Evolutionary conservation across 2,797 vertebrate species (phyloP).

Genomic region (Sebastes trivittatus): DNA sequence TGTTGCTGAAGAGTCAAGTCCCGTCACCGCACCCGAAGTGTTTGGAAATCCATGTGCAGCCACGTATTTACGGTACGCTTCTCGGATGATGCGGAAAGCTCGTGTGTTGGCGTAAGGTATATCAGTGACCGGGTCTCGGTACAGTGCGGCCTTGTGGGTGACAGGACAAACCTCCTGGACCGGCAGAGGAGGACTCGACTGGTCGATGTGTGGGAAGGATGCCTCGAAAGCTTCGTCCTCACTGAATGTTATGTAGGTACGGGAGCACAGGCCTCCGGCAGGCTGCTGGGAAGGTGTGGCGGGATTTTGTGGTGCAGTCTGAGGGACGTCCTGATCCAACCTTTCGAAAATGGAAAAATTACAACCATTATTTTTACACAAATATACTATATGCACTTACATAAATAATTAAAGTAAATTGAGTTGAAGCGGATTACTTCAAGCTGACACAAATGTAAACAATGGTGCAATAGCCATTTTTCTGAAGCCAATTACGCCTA

Average conservation of each 20-base stretch:
- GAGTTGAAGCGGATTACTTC: not conserved
- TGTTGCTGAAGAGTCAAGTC: constrained; percentile 68
- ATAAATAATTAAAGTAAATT: not conserved
- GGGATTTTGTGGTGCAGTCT: constrained; percentile 49
- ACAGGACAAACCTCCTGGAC: constrained; percentile 93
- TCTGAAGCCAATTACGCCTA: not conserved
- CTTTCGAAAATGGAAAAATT: constrained; percentile 67
- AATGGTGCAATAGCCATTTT: not conserved
- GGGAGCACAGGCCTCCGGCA: constrained; percentile 83
- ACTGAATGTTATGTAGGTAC: constrained; percentile 94
- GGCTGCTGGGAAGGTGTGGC: constrained; percentile 55
- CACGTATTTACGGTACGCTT: constrained; percentile 95
- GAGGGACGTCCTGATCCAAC: constrained; percentile 88
- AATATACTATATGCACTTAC: not conserved
- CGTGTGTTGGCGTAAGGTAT: constrained; percentile 92
- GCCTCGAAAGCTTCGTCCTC: constrained; percentile 90
- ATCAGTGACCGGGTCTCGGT: constrained; percentile 95
- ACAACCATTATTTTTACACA: not conserved
- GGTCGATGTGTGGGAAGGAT: constrained; percentile 77
- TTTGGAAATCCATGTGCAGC: constrained; percentile 92
- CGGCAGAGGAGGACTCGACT: constrained; percentile 76
- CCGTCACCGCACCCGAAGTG: constrained; percentile 68
- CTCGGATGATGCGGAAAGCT: constrained; percentile 95
- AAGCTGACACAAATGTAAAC: not conserved
- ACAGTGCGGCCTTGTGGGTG: constrained; percentile 91